Base-by-base conservation (phyloP, 2,113 vertebrate species). In the Psilopogon haemacephalus region DNA sequence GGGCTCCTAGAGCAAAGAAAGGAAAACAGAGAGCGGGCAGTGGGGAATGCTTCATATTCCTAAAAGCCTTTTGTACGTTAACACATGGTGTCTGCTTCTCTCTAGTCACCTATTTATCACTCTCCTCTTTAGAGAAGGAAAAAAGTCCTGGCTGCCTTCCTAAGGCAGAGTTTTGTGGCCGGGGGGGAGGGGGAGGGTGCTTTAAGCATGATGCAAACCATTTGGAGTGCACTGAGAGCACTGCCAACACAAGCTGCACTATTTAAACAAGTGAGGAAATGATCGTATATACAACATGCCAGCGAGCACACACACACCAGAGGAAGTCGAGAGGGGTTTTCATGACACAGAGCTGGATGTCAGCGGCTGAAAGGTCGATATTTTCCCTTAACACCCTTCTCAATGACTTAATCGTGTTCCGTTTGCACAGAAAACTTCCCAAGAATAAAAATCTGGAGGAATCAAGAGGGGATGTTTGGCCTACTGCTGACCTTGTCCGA, bases 251-350 rank as follows among this genome's bases (percentile, higher is more conserved):
- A 99, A 99, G 98, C 99, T 99, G 99, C 98, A 98, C 98, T 99
- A 98, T 99, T 99, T 99, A 99, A 99, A 99, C 98, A 99, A 98
- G 98, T 98, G 98, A 99, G 99, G 99, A 99, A 99, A 98, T 99
- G 98, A 99, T 98, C 98, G 97, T 99, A 98, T 99, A 98, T 98
- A 98, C 98, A 98, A 98, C 99, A 98, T 99, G 99, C 99, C 99
- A 99, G 98, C 97, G 97, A 98, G 98, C 98, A 97, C 98, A 95
- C 97, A 97, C 97, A 94, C 97, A 96, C 96, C 97, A 97, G 97
- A 98, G 98, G 98, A 98, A 99, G 98, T 98, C 71, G 86, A 98
- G 98, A 98, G 98, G 98, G 98, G 92, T 96, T 97, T 98, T 98
- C 97, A 97, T 97, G 97, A 98, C 98, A 98, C 97, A 98, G 97